Base-by-base conservation (phyloP, 2,888 invertebrate genomes). In the Philereme transversata region DNA sequence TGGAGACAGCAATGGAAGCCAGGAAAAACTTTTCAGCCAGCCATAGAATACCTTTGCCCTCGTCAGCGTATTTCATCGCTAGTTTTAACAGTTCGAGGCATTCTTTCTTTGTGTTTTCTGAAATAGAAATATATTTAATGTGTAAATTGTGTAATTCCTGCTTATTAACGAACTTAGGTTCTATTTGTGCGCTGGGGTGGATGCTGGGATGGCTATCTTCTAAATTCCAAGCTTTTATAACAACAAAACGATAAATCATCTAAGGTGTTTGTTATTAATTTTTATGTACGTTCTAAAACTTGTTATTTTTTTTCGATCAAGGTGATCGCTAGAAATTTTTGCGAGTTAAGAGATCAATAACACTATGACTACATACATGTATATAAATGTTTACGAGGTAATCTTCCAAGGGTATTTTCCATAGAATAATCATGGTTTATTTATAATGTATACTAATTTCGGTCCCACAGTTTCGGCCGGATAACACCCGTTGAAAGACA, bases 21-120 rank as follows among this genome's bases (percentile, higher is more conserved):
- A 92, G 72, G 60, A 90, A 88, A 51, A 94, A 81, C 72, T 94
- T 93, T 68, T 94, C 93, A 0, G 94, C 93, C 8, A 94, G 75
- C 94, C 94, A 94, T 66, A 93, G 78, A 76, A 94, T 93, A 0
- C 92, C 92, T 71, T 90, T 89, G 34, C 88, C 90, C 59, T 75
- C 73, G 47, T 89, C 85, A 33, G 88, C 80, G 67, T 90, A 94
- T 64, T 76, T 57, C 43, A 87, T 60, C 0, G 91, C 93, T 0
- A 93, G 74, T 0, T 75, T 71, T 1, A 94, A 72, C 3, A 94
- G 76, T 47, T 83, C 78, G 3, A 88, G 71, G 59, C 88, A 80
- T 78, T 93, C 92, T n/a, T 83, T 79, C 59, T 86, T 87, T 11
- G 79, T 77, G 6, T 90, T 72, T 8, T 78, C 92, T 92, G 67